Conservation (phyloP, 1,140 invertebrate species). For the Solenopsis fugax region DNA sequence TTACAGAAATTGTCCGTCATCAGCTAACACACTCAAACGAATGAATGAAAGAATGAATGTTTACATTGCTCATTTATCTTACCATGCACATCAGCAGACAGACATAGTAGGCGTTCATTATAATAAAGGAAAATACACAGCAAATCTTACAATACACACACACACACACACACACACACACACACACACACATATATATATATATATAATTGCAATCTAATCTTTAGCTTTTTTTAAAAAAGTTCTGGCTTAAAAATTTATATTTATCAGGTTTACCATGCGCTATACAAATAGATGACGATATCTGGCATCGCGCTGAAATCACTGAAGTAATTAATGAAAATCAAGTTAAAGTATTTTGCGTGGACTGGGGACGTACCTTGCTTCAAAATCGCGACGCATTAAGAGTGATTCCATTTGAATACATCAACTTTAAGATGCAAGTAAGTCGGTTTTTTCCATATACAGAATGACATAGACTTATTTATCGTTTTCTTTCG, state of each 20-base stretch:
- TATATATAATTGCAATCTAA: slow-evolving; percentile 6
- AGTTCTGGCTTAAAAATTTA: not conserved
- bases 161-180: too few species aligned
- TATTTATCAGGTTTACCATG: slow-evolving; percentile 83
- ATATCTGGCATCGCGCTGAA: slow-evolving; percentile 84
- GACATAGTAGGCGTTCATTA: too few species aligned
- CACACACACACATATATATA: too few species aligned
- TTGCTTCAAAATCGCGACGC: slow-evolving; percentile 75
- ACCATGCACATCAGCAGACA: too few species aligned
- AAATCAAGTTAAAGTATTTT: slow-evolving; percentile 84
- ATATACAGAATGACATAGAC: not conserved
- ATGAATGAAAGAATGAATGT: too few species aligned
- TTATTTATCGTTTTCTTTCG: slow-evolving; percentile 13
- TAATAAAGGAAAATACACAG: too few species aligned
- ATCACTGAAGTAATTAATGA: slow-evolving; percentile 80
- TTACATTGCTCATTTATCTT: too few species aligned
- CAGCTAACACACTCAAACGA: too few species aligned
- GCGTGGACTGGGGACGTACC: slow-evolving; percentile 86
- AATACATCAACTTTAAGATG: slow-evolving; percentile 73
- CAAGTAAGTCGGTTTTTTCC: slow-evolving; percentile 77
- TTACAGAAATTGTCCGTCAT: too few species aligned
- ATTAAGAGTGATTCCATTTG: slow-evolving; percentile 77
- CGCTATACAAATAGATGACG: slow-evolving; percentile 82
- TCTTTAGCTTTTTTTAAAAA: not conserved
- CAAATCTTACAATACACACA: too few species aligned